These are phyloP conservation scores for Hafferia zeledoni DNA, from an alignment of 2,797 vertebrate genomes.

Conservation along the genomic window DNA sequence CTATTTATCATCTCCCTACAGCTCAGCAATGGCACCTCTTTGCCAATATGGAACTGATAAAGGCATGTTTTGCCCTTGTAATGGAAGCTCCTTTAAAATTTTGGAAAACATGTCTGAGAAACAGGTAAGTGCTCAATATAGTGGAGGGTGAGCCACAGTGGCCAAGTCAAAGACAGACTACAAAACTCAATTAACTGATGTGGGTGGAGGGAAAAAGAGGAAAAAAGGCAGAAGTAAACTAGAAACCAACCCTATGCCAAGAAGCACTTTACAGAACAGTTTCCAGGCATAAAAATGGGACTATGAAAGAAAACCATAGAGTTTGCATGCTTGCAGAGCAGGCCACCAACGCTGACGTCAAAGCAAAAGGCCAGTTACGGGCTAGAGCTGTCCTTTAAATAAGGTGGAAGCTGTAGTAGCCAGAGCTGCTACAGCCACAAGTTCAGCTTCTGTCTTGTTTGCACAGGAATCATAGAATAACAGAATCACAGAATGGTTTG, in stretches of 20 bases:
- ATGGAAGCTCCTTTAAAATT: neutral
- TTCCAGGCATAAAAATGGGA: neutral
- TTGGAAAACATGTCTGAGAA: neutral
- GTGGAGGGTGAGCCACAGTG: neutral
- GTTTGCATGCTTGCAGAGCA: neutral
- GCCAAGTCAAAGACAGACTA: neutral
- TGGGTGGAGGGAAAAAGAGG: neutral
- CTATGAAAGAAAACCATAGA: neutral
- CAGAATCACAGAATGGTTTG: neutral
- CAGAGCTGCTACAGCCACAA: neutral
- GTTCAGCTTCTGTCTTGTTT: neutral
- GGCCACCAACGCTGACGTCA: accelerated
- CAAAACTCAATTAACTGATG: neutral
- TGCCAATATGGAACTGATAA: neutral
- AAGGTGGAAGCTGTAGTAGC: neutral
- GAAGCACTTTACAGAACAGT: neutral
- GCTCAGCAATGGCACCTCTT: neutral
- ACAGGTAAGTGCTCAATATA: neutral
- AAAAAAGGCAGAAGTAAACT: neutral
- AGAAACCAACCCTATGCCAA: neutral
- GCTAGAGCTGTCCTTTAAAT: neutral
- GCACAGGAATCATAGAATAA: neutral
- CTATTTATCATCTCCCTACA: neutral
- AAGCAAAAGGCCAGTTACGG: neutral
- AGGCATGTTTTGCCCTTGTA: neutral